Conservation (phyloP, 2,888 invertebrate genomes). For the Chymomyza caudatula region DNA sequence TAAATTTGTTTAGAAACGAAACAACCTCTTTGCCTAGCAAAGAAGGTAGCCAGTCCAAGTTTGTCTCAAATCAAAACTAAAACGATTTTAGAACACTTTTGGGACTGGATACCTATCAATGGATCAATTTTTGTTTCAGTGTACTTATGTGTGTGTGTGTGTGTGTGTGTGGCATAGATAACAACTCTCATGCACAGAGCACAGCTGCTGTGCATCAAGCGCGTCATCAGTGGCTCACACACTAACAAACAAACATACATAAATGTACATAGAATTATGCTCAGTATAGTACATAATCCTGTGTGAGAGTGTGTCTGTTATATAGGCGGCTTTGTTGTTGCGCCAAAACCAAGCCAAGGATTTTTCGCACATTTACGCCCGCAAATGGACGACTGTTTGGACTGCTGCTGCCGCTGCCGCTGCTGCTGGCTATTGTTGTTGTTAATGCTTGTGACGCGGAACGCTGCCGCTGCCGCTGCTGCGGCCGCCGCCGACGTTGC, state of each 20-base stretch:
- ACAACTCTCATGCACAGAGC: background rate
- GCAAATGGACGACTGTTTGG: conserved; percentile 46
- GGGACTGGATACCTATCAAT: background rate
- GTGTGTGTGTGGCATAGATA: background rate
- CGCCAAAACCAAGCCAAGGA: conserved; percentile 68
- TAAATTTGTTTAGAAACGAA: no score
- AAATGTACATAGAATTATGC: conserved; percentile 1
- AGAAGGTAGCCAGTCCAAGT: no score
- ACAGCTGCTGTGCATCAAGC: conserved; percentile 50
- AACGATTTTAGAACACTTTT: background rate
- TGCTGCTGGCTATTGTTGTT: conserved; percentile 14
- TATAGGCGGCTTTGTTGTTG: conserved; percentile 61
- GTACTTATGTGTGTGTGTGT: no score
- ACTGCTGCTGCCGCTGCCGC: conserved; percentile 30
- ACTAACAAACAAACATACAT: background rate
- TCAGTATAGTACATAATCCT: conserved; percentile 5
- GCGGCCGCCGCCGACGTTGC: background rate
- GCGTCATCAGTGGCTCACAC: conserved; percentile 47
- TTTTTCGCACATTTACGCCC: conserved; percentile 63
- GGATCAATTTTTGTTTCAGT: background rate
- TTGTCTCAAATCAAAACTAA: background rate
- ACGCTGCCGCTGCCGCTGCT: background rate
- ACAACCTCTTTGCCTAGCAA: no score
- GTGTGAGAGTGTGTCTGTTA: conserved; percentile 11
- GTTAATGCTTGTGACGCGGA: background rate